These are phyloP conservation scores for Pyrrhia umbra DNA, from an alignment of 2,888 invertebrate genomes.

Conservation along the genomic window DNA sequence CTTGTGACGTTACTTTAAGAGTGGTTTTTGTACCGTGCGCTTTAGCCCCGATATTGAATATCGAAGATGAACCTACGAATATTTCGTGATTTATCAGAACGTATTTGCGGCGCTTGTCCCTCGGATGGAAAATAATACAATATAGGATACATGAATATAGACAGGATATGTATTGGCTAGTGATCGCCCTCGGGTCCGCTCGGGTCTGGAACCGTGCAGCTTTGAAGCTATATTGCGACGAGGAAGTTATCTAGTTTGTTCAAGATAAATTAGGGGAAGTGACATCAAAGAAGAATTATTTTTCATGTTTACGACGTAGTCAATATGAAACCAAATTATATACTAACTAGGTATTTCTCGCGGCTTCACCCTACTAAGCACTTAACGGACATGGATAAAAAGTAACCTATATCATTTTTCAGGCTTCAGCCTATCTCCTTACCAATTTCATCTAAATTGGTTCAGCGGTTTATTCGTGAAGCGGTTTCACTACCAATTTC, in stretches of 20 bases:
- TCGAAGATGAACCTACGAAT: constrained; percentile 58
- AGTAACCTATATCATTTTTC: too few species aligned
- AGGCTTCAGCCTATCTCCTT: too few species aligned
- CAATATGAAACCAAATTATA: neutral
- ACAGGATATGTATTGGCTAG: constrained; percentile 38
- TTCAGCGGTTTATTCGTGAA: too few species aligned
- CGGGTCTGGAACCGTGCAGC: neutral
- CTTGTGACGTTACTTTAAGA: neutral
- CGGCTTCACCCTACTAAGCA: too few species aligned
- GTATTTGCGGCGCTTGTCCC: constrained; percentile 58
- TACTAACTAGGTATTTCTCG: too few species aligned
- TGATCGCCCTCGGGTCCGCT: constrained; percentile 11
- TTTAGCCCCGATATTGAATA: constrained; percentile 49
- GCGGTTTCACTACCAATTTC: too few species aligned
- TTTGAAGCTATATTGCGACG: neutral
- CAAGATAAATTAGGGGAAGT: neutral
- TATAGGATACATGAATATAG: constrained; percentile 45
- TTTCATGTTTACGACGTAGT: neutral
- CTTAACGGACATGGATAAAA: too few species aligned
- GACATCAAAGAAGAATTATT: neutral
- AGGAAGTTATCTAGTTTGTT: neutral
- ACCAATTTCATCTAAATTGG: too few species aligned
- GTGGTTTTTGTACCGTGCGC: constrained; percentile 4
- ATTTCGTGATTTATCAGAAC: constrained; percentile 63
- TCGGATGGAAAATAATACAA: constrained; percentile 59